Percentiles rank a stretch among this genome's conserved stretches.
phyloP scores from a whole-genome alignment of 2,797 vertebrate genomes.

The Silurus aristotelis region DNA sequence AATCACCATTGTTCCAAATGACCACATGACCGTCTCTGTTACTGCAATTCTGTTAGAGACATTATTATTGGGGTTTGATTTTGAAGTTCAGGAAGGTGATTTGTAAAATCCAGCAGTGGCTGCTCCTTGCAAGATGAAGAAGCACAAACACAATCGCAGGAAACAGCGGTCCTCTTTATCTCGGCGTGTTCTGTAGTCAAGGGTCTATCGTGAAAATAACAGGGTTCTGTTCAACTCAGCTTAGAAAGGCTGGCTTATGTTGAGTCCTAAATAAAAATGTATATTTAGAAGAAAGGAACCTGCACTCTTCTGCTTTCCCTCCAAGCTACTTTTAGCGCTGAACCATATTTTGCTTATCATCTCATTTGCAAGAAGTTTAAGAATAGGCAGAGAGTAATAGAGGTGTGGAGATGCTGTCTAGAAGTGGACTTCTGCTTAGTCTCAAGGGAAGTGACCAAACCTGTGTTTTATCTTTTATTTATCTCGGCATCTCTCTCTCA shows the following conservation, averaged over 20 bases:
- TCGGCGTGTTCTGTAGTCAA: neutral
- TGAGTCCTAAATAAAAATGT: neutral
- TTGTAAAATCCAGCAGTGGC: no score
- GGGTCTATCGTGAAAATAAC: no score
- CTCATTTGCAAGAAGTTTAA: neutral
- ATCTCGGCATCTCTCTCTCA: neutral
- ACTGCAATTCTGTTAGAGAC: neutral
- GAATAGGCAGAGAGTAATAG: neutral
- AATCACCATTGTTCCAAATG: no score
- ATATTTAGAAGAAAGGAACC: conserved; percentile 4
- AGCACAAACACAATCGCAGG: neutral
- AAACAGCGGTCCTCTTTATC: neutral
- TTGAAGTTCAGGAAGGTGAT: neutral
- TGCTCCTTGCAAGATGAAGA: neutral
- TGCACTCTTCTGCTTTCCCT: neutral
- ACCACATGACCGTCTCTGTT: neutral
- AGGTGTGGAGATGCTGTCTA: neutral
- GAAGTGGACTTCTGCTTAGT: neutral
- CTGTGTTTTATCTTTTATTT: neutral
- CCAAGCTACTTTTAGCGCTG: neutral
- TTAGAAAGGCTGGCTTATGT: neutral
- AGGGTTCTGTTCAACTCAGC: neutral
- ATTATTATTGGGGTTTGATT: neutral
- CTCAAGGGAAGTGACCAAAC: neutral
- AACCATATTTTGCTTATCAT: neutral